Conservation (phyloP, 2,888 invertebrate genomes). For the Drosophila diplacantha region DNA sequence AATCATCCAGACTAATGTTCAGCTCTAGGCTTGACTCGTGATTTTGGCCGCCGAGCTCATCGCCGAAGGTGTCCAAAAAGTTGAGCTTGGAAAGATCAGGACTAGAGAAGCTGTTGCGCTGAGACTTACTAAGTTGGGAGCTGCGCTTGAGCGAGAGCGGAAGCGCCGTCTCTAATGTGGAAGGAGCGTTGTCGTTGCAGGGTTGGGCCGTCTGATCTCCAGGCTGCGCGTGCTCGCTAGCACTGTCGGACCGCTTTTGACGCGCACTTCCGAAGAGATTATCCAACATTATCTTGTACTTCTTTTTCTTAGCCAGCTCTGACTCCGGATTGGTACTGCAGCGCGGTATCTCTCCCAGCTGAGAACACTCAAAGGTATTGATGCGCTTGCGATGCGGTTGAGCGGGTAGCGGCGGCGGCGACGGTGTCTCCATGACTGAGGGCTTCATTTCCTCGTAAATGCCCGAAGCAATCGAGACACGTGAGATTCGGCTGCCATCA, state of each 20-base stretch:
- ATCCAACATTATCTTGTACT: constrained; percentile 73
- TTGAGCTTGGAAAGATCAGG: constrained; percentile 77
- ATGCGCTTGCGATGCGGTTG: constrained; percentile 75
- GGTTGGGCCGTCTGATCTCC: constrained; percentile 21
- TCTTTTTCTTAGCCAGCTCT: constrained; percentile 76
- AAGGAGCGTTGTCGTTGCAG: constrained; percentile 62
- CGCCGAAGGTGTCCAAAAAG: constrained; percentile 68
- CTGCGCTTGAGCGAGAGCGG: constrained; percentile 24
- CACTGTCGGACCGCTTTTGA: constrained; percentile 69
- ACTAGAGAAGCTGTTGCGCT: constrained; percentile 77
- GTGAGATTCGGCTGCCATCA: constrained; percentile 71
- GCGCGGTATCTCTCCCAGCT: constrained; percentile 70
- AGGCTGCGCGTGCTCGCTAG: constrained; percentile 59
- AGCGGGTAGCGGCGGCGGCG: constrained; percentile 70
- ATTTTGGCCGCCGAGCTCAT: constrained; percentile 56
- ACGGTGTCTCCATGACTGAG: constrained; percentile 56
- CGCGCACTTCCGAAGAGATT: constrained; percentile 72
- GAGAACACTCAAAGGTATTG: constrained; percentile 74
- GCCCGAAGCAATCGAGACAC: constrained; percentile 76
- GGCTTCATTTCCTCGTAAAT: constrained; percentile 78
- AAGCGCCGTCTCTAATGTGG: constrained; percentile 45
- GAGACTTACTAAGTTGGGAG: constrained; percentile 50
- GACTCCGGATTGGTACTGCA: constrained; percentile 77
- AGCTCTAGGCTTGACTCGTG: constrained; percentile 55
- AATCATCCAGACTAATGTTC: constrained; percentile 68